Conservation (phyloP, 2,888 invertebrate species). For the Philhelius pedissequus region DNA sequence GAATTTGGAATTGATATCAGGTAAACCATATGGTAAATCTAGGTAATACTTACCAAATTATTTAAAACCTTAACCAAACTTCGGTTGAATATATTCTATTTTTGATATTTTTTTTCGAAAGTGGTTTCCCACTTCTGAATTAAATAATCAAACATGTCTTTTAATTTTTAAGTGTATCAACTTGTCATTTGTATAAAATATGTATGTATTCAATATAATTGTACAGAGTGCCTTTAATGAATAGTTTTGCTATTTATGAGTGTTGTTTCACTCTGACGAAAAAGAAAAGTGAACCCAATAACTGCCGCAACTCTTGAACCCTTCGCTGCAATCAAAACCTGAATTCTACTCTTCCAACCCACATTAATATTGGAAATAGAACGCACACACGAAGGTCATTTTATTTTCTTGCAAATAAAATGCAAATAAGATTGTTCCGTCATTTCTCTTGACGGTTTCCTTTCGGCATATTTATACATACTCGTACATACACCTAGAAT, state of each 20-base stretch:
- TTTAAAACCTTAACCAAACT: too few relatives aligned
- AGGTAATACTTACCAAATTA: too few relatives aligned
- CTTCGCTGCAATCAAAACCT: background rate
- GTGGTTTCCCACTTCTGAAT: background rate
- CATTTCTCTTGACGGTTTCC: conserved; percentile 39
- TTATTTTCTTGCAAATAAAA: conserved; percentile 50
- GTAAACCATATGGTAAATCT: too few relatives aligned
- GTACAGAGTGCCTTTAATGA: too few relatives aligned
- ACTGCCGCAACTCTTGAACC: background rate
- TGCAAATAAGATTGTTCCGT: conserved; percentile 50
- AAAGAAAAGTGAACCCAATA: background rate
- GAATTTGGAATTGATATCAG: background rate
- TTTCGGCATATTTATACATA: background rate
- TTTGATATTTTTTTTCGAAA: too few relatives aligned
- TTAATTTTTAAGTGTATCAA: too few relatives aligned
- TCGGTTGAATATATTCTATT: too few relatives aligned
- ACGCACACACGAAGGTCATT: conserved; percentile 55
- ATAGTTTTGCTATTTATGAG: background rate
- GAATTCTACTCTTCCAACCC: background rate
- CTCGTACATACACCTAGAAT: background rate
- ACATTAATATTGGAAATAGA: conserved; percentile 9
- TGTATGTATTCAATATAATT: too few relatives aligned
- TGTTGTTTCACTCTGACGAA: background rate
- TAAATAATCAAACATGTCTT: too few relatives aligned
- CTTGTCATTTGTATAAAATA: too few relatives aligned